Evolutionary conservation across 2,113 vertebrate species (phyloP), one percentile per base, ranked within the genome.

Genomic region (Ariopsis seemanni): DNA sequence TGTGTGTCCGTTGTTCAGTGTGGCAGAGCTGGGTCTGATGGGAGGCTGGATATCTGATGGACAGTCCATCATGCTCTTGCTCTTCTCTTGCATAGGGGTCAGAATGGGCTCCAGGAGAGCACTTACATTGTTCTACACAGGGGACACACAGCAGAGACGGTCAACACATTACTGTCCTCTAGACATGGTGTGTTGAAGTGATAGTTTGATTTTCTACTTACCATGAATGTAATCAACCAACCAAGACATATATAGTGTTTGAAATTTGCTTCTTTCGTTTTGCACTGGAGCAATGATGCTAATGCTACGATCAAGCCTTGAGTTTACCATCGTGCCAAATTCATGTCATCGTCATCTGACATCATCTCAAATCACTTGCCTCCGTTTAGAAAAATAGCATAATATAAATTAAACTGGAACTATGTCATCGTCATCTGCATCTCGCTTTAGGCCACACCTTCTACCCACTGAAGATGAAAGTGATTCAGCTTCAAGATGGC

Each of bases 1-100:
- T 0, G 96, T 91, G 7, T 96, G 96, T 0, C 97, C 97, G 0
- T 99, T 98, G 96, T 97, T 98, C 90, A 98, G 96, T 0, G 97
- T 96, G 52, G 95, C 94, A 0, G 96, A 95, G 90, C 95, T 97
- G 83, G 97, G 96, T 91, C 88, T 94, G 94, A 90, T 90, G 95
- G 95, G 91, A 92, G 96, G 90, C 95, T 95, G 89, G n/a, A 83
- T 86, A 72, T 95, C 95, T 15, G 95, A 95, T 90, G 96, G 96
- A 0, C 94, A 95, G 48, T 95, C 95, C 6, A 95, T 94, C 7
- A 94, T 96, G 92, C 52, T 95, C 88, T 95, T 0, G 0, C 96
- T 94, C 90, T 95, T 0, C 0, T 96, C 97, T 94, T 97, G 94
- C 69, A 96, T 95, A 87, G 93, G 93, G 88, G 93, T 90, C 90